Evolutionary conservation across 2,888 invertebrate genomes (phyloP).

Genomic region (Zhengitettix transpicula): DNA sequence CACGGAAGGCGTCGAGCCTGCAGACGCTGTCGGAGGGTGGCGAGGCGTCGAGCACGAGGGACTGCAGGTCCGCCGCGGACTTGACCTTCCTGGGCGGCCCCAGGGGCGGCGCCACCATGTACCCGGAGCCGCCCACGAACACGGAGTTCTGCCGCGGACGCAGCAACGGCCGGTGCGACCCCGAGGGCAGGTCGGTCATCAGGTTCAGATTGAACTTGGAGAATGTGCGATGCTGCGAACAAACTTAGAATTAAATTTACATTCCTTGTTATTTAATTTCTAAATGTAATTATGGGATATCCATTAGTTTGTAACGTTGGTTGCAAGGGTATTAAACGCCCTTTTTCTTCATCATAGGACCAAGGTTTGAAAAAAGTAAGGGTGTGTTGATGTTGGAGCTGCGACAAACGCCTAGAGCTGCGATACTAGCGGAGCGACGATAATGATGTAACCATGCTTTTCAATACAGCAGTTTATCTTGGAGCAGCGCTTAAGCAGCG

Average conservation of each 20-base stretch:
- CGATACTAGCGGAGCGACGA: too few relatives aligned
- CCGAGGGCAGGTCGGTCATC: constrained; percentile 27
- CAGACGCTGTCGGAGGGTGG: neutral
- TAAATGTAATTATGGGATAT: too few relatives aligned
- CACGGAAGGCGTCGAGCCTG: neutral
- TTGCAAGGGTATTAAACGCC: too few relatives aligned
- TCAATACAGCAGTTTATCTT: too few relatives aligned
- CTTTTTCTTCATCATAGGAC: too few relatives aligned
- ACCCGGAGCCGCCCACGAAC: constrained; percentile 56
- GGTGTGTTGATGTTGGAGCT: too few relatives aligned
- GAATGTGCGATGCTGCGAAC: constrained; percentile 43
- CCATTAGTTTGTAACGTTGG: too few relatives aligned
- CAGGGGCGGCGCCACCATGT: constrained; percentile 43
- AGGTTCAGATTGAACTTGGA: constrained; percentile 49
- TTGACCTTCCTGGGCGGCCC: constrained; percentile 60
- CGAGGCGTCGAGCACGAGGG: constrained; percentile 38
- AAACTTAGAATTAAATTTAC: neutral
- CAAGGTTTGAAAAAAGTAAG: too few relatives aligned
- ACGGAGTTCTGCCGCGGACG: constrained; percentile 67
- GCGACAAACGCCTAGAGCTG: too few relatives aligned
- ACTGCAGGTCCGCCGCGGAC: constrained; percentile 70
- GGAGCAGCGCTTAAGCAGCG: too few relatives aligned
- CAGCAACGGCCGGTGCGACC: constrained; percentile 12
- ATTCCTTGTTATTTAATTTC: too few relatives aligned
- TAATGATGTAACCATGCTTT: too few relatives aligned